Evolutionary conservation across 1,140 invertebrate species (phyloP), one percentile per base, ranked within the genome.

Genomic region (Ephestia elutella): DNA sequence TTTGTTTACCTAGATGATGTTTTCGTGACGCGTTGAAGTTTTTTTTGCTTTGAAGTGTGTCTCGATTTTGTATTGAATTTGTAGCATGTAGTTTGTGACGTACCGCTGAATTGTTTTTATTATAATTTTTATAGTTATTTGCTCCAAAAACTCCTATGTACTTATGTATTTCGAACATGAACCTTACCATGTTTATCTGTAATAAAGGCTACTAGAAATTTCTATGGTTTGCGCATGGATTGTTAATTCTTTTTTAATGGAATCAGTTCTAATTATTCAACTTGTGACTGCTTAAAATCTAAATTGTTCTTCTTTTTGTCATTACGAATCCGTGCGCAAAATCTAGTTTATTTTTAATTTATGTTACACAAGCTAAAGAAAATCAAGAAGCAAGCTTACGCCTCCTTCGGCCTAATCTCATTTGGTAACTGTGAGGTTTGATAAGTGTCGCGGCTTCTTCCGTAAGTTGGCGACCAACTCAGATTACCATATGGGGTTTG

Each of bases 391-490:
- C 64, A 70, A 76, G 79, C 79, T 86, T 87, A 59, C 65, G 74
- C 84, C 81, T 59, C 59, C 77, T 72, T 79, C 84, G 78, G 75
- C 89, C 83, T 94, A 96, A 96, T 96, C 94, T 96, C 95, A 95
- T 95, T 93, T 93, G 93, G 94, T 96, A 96, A 95, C 94, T 95
- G 93, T 95, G 94, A 95, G 94, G 73, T 71, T 78, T 86, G 57
- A 55, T 68, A 63, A 77, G 38, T 64, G 60, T 57, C 64, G 71
- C 73, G 73, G 50, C 66, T 21, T 25, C 79, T 87, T 85, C 76
- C 73, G 76, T 65, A 55, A 54, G 70, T 54, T 65, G 67, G 71
- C 74, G 71, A 54, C 66, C 60, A 56, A 84, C 89, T 90, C 89
- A 90, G 87, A 89, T 90, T 90, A 89, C 93, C 92, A 91, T 91